phyloP scores from a whole-genome alignment of 2,113 vertebrate genomes.

The Centropus bengalensis region DNA sequence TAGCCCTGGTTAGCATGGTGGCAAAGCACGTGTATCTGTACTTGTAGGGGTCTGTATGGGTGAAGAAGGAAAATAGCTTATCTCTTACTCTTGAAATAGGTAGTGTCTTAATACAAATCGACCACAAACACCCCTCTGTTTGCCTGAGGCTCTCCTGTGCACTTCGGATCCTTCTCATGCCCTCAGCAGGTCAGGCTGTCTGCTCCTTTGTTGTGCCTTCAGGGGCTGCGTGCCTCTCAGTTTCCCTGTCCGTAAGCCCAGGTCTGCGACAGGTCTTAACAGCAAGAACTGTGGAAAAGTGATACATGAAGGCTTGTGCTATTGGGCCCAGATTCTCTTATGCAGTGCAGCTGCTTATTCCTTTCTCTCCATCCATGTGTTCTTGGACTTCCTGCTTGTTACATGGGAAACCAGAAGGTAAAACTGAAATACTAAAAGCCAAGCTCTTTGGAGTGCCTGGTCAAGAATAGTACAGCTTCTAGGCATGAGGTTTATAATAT shows the following conservation, averaged over 20 bases:
- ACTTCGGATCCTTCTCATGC: neutral
- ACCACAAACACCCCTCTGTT: neutral
- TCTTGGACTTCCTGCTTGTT: neutral
- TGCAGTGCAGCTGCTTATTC: neutral
- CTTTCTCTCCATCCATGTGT: neutral
- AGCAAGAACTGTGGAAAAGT: neutral
- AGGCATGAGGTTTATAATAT: neutral
- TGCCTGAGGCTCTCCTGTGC: neutral
- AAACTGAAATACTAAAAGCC: neutral
- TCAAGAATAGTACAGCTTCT: neutral
- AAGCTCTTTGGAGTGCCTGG: neutral
- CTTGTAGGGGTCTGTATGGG: neutral
- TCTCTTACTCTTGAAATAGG: neutral
- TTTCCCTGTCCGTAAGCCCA: neutral
- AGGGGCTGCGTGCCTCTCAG: neutral
- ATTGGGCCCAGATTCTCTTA: neutral
- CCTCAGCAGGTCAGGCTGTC: neutral
- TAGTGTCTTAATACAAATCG: neutral
- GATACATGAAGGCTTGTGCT: neutral
- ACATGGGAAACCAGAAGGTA: neutral
- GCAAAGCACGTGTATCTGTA: neutral
- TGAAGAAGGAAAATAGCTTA: neutral
- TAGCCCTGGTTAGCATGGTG: constrained; percentile 17
- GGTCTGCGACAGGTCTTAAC: neutral
- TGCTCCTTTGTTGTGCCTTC: neutral